phyloP scores from a whole-genome alignment of 2,113 vertebrate genomes.

The Synodontis membranacea region DNA sequence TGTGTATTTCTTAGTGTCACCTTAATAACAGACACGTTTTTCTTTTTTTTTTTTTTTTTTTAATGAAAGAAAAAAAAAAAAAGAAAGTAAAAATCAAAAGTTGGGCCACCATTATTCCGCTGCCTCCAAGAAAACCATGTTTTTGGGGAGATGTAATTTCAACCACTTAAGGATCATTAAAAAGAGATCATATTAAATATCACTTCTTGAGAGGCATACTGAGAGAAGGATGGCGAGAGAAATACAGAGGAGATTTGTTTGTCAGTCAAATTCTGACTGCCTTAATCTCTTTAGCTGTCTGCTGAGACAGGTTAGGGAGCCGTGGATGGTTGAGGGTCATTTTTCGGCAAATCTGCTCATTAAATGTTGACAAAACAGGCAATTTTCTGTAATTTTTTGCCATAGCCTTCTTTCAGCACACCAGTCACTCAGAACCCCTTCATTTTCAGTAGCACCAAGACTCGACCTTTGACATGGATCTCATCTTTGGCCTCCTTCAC shows the following conservation, averaged over 20 bases:
- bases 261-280: constrained; percentile 82
- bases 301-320: constrained; percentile 56
- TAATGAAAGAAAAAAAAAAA: no score
- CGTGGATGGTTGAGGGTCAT: constrained; percentile 61
- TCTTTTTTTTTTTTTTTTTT: no score
- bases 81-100: constrained; percentile 5
- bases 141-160: constrained; percentile 76
- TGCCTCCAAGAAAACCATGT: constrained; percentile 11
- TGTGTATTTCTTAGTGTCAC: constrained; percentile 28
- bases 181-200: constrained; percentile 93
- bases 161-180: constrained; percentile 88
- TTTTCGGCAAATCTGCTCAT: constrained; percentile 84
- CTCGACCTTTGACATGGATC: constrained; percentile 85
- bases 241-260: constrained; percentile 87
- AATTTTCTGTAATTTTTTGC: constrained; percentile 92
- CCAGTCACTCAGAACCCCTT: constrained; percentile 79
- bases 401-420: constrained; percentile 79
- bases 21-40: neutral
- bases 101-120: neutral
- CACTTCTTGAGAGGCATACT: constrained; percentile 72
- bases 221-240: constrained; percentile 73
- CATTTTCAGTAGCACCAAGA: constrained; percentile 80
- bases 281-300: constrained; percentile 77
- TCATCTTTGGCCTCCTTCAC: constrained; percentile 62
- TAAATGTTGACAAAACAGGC: constrained; percentile 95